phyloP scores from a whole-genome alignment of 2,888 invertebrate species.

The Caenorhabditis drosophilae region DNA sequence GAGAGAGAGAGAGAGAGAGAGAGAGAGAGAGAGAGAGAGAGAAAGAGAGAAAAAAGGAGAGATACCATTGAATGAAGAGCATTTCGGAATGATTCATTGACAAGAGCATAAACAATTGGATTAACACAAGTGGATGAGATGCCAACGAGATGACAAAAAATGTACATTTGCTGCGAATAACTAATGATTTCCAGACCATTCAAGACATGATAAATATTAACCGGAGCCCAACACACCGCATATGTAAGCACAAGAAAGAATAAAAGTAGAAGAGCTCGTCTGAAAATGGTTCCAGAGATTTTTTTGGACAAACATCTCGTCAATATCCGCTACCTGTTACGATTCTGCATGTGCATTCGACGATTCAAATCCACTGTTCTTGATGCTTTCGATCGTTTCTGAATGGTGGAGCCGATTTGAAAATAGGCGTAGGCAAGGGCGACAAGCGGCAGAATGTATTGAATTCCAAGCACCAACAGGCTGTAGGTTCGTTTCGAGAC shows the following conservation, averaged over 20 bases:
- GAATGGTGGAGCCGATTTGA: slow-evolving; percentile 66
- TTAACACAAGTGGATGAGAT: slow-evolving; percentile 91
- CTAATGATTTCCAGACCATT: slow-evolving; percentile 60
- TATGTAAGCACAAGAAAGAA: slow-evolving; percentile 86
- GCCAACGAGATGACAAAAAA: slow-evolving; percentile 77
- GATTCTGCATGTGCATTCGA: slow-evolving; percentile 47
- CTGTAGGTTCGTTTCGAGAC: slow-evolving; percentile 60
- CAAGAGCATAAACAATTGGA: slow-evolving; percentile 88
- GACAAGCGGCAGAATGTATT: slow-evolving; percentile 59
- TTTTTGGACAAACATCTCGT: not conserved
- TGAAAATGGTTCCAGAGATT: no score
- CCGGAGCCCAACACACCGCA: slow-evolving; percentile 86
- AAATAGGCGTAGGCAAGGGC: slow-evolving; percentile 63
- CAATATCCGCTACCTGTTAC: slow-evolving; percentile 39
- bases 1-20: no score
- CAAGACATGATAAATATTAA: slow-evolving; percentile 81
- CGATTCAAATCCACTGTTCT: slow-evolving; percentile 45
- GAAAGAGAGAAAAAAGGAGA: no score
- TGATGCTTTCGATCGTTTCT: slow-evolving; percentile 49
- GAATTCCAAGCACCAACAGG: slow-evolving; percentile 55
- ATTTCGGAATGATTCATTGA: slow-evolving; percentile 84
- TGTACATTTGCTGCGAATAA: slow-evolving; percentile 68
- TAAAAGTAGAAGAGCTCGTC: slow-evolving; percentile 82
- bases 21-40: no score
- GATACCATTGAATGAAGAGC: slow-evolving; percentile 50